Conservation (phyloP, 1,140 invertebrate species). For the Chlorops oryzae region DNA sequence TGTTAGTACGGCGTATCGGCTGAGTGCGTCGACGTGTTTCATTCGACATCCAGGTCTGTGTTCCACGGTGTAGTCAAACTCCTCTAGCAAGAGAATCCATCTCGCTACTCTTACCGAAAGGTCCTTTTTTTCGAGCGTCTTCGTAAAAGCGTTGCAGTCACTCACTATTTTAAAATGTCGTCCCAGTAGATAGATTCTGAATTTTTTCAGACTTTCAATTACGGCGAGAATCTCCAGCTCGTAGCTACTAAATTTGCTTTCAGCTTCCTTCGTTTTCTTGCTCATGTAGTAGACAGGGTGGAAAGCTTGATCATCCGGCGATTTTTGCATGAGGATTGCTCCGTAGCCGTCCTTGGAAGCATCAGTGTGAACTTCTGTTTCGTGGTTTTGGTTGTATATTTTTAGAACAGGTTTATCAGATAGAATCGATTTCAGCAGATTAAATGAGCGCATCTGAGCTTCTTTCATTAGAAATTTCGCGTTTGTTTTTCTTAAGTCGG, state of each 20-base stretch:
- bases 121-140: conserved; percentile 35
- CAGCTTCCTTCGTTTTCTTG: conserved; percentile 39
- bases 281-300: conserved; percentile 47
- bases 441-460: conserved; percentile 9
- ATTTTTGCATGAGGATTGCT: conserved; percentile 37
- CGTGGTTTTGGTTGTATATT: conserved; percentile 30
- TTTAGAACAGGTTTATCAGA: conserved; percentile 32
- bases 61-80: conserved; percentile 28
- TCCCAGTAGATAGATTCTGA: conserved; percentile 23
- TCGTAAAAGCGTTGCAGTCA: conserved; percentile 39
- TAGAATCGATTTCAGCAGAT: conserved; percentile 10
- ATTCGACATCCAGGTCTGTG: conserved; percentile 20
- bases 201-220: conserved; percentile 39
- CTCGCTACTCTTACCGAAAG: conserved; percentile 25
- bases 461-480: conserved; percentile 7
- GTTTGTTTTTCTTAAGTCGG: conserved; percentile 26
- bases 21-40: conserved; percentile 37
- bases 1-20: conserved; percentile 17
- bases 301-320: conserved; percentile 34
- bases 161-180: conserved; percentile 18
- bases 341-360: conserved; percentile 30
- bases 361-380: conserved; percentile 44
- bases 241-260: conserved; percentile 38
- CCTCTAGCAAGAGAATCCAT: conserved; percentile 27
- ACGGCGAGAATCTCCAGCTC: conserved; percentile 47